phyloP scores from a whole-genome alignment of 2,113 vertebrate species.

The Agelaius tricolor region DNA sequence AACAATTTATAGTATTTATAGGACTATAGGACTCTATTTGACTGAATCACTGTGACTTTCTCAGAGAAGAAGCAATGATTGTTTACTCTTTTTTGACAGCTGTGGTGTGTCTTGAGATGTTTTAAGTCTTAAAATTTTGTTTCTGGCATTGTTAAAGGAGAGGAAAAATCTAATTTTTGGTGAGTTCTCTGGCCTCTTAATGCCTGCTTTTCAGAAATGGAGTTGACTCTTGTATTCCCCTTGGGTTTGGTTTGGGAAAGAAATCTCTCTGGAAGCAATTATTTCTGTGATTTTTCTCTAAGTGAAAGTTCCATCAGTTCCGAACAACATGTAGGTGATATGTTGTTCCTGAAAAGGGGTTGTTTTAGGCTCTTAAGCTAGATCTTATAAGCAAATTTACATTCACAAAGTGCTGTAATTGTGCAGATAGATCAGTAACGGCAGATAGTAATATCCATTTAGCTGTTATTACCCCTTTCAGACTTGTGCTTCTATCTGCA shows the following conservation, averaged over 20 bases:
- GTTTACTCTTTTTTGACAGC: conserved; percentile 6
- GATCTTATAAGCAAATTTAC: conserved; percentile 20
- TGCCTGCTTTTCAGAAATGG: conserved; percentile 8
- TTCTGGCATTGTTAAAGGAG: background rate
- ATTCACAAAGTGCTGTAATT: conserved; percentile 30
- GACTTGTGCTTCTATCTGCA: conserved; percentile 8
- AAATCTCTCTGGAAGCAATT: conserved; percentile 58
- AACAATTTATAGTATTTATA: conserved; percentile 1
- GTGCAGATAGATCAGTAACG: conserved; percentile 37
- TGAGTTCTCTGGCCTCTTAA: background rate
- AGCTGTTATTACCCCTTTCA: conserved; percentile 45
- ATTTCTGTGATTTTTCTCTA: conserved; percentile 20
- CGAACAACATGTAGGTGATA: background rate
- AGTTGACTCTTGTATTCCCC: background rate
- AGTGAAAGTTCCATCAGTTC: conserved; percentile 32
- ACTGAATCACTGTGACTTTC: background rate
- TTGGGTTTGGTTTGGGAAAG: background rate
- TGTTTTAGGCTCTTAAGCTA: conserved; percentile 22
- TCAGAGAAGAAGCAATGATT: background rate
- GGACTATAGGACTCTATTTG: background rate
- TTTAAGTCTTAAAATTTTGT: background rate
- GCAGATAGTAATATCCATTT: conserved; percentile 52
- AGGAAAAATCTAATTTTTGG: conserved; percentile 4
- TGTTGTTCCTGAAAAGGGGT: background rate
- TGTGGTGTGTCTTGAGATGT: background rate